Evolutionary conservation across 2,113 vertebrate species (phyloP).

Genomic region (Manacus vitellinus): DNA sequence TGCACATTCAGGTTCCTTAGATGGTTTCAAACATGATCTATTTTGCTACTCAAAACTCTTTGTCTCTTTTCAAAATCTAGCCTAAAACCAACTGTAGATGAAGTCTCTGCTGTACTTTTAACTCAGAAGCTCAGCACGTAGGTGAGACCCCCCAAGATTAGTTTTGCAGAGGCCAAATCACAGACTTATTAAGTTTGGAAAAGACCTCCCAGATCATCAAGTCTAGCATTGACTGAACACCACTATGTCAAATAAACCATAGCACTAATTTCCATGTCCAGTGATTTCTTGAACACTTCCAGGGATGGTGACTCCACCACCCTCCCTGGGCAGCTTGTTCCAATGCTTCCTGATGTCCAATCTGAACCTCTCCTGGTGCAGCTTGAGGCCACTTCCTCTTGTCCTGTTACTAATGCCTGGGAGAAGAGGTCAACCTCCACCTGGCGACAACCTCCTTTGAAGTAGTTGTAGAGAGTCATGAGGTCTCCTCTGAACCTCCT

Average conservation of each 20-base stretch:
- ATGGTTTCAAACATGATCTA: background rate
- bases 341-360: background rate
- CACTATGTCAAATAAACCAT: background rate
- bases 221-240: background rate
- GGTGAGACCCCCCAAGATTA: fast-evolving
- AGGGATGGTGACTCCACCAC: background rate
- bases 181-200: background rate
- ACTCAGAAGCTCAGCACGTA: background rate
- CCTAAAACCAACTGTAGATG: background rate
- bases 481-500: background rate
- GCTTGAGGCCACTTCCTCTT: background rate
- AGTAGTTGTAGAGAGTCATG: background rate
- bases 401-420: background rate
- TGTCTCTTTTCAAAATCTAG: background rate
- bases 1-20: fast-evolving
- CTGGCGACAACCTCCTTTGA: background rate
- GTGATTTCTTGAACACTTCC: background rate
- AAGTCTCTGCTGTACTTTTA: background rate
- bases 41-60: background rate
- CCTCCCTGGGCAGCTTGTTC: background rate
- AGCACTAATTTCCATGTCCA: background rate
- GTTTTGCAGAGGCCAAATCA: background rate
- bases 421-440: fast-evolving
- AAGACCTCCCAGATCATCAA: background rate
- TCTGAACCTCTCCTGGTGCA: background rate